Conservation (phyloP, 2,888 invertebrate genomes). For the Vanessa cardui region DNA sequence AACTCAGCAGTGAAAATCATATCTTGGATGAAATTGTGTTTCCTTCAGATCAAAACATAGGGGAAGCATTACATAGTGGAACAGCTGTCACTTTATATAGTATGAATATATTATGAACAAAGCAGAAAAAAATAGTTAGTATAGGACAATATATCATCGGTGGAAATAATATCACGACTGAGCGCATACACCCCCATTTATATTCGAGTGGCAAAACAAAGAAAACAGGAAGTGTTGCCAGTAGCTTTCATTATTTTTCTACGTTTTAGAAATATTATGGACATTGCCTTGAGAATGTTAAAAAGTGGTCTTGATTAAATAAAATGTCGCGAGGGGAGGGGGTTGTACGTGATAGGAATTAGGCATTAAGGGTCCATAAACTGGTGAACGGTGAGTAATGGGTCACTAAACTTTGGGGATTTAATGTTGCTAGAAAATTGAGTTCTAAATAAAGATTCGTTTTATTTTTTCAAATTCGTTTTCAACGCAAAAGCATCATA, state of each 20-base stretch:
- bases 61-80: too few relatives aligned
- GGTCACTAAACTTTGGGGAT: constrained; percentile 48
- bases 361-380: constrained; percentile 55
- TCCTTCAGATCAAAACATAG: too few relatives aligned
- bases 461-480: constrained; percentile 13
- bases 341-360: constrained; percentile 67
- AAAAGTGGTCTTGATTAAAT: constrained; percentile 80
- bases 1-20: too few relatives aligned
- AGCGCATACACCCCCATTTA: constrained; percentile 33
- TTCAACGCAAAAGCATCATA: constrained; percentile 12
- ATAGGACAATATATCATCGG: too few relatives aligned
- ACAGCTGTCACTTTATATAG: too few relatives aligned
- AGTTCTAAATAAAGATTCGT: constrained; percentile 34
- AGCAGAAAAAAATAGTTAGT: too few relatives aligned
- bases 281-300: constrained; percentile 68
- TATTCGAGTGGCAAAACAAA: constrained; percentile 39
- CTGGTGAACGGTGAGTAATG: constrained; percentile 52
- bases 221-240: constrained; percentile 52
- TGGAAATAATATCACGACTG: background rate
- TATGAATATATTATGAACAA: too few relatives aligned
- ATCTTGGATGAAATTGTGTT: too few relatives aligned
- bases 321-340: constrained; percentile 68
- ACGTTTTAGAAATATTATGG: constrained; percentile 65
- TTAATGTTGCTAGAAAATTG: constrained; percentile 36
- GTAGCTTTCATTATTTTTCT: constrained; percentile 49